Base-by-base conservation (phyloP, 1,140 invertebrate genomes). In the Diorhabda sublineata region DNA sequence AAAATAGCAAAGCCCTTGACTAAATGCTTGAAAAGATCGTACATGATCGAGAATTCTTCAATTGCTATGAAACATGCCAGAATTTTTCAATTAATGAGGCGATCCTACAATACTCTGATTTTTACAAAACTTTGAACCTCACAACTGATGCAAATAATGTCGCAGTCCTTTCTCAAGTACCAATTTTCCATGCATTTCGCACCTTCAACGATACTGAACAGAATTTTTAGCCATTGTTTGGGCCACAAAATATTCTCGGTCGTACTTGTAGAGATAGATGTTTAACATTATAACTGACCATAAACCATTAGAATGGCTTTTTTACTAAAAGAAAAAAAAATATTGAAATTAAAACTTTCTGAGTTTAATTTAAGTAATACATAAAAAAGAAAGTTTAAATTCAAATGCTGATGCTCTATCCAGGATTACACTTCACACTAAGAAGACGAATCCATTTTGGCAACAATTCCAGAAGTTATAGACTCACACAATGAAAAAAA, bases 61-160 rank as follows among this genome's bases (percentile, higher is more conserved):
- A 62, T 8, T 45, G 42, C 41, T 63, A 63, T 41, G 11, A 68
- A 62, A 45, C 26, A 5, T 63, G 42, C n/a, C 63, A 68, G 57
- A 52, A 45, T 62, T 5, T 67, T 45, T 45, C 77, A 44, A 74
- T 44, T 41, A 66, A 65, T 44, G 66, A 72, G 57, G 74, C 73
- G 4, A 7, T 72, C 42, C 52, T 69, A 2, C 62, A 66, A 57
- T 72, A 73, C 78, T 80, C 78, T 2, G 77, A 82, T 68, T 80
- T 81, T 70, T 42, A 42, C 3, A 76, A 78, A 77, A 52, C 45
- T 68, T 81, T 81, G 61, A 75, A 75, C 9, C 65, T 81, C 42
- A 75, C 76, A 6, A 79, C 78, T 5, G 81, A 83, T 61, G 81
- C 79, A 3, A 72, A 64, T 43, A 71, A 78, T 66, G 68, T 69